Base-by-base conservation (phyloP, 2,113 vertebrate species). In the Protomyctophum bolini region DNA sequence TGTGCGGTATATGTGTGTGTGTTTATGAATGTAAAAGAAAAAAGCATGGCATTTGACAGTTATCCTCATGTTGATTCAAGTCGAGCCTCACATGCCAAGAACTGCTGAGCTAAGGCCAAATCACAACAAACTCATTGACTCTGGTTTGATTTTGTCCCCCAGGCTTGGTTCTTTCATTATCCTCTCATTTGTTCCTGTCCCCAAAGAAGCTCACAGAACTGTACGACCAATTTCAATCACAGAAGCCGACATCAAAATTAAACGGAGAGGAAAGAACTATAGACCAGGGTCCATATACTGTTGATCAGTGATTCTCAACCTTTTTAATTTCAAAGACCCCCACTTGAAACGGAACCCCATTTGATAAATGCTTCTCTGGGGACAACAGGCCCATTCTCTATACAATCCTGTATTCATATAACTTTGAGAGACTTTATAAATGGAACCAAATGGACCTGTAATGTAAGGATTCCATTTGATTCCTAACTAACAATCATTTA, bases 41-140 rank as follows among this genome's bases (percentile, higher is more conserved):
- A 65, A 70, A 21, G 33, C 3, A 41, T 64, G 54, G 63, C 46
- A 0, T 81, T 77, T 82, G 84, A 86, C 81, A 61, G 76, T 77
- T 76, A 77, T 89, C 60, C 84, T 88, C 83, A 58, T 80, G 85
- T 85, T 83, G 74, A 86, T 86, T 83, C 79, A 80, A 78, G 75
- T 76, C 82, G 75, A 74, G 73, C 70, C 70, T 75, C 69, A 52
- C 59, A 73, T 7, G 28, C 59, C 60, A 50, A 66, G 79, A 77
- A 86, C 29, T 86, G 90, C 90, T 88, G 88, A 88, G 85, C 79
- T 85, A 70, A 87, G 85, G 72, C 61, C 12, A 87, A 86, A 89
- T 79, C 72, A 80, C 75, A 79, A 79, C 72, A 80, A 81, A 84
- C 81, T 83, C 81, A 85, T 75, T 80, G 79, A 87, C 82, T 83